Evolutionary conservation across 1,140 invertebrate genomes (phyloP).

Genomic region (Leptinotarsa lineolata): DNA sequence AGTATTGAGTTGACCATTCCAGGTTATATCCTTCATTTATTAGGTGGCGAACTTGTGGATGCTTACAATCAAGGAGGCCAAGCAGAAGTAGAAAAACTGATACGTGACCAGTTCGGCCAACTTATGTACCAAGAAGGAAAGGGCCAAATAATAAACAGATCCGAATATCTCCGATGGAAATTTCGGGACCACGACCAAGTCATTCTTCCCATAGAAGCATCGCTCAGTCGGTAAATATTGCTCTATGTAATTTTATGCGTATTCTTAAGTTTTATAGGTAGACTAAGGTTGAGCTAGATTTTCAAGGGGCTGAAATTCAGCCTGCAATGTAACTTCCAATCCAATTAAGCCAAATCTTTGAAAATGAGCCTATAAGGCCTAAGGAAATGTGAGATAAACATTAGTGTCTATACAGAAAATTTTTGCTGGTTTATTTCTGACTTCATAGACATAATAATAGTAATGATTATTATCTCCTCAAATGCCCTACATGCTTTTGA

Average conservation of each 20-base stretch:
- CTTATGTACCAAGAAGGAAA: conserved; percentile 90
- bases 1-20: too few species aligned
- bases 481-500: too few species aligned
- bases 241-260: not conserved
- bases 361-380: too few species aligned
- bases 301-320: too few species aligned
- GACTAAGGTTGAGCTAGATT: too few species aligned
- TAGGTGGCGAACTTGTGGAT: conserved; percentile 79
- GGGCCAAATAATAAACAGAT: conserved; percentile 83
- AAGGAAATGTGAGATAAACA: too few species aligned
- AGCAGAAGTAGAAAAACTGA: conserved; percentile 81
- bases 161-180: conserved; percentile 92
- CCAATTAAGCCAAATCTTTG: too few species aligned
- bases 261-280: not conserved
- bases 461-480: too few species aligned
- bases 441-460: too few species aligned
- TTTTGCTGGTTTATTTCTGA: too few species aligned
- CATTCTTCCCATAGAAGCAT: conserved; percentile 80
- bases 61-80: conserved; percentile 83
- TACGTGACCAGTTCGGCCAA: conserved; percentile 84
- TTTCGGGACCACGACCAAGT: conserved; percentile 85
- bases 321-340: too few species aligned
- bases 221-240: conserved; percentile 62
- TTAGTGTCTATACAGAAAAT: too few species aligned
- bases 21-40: not conserved